A percentile compares a stretch with the other conserved stretches of the same genome.
Evolutionary conservation across 1,140 invertebrate species (phyloP).

Genomic region (Drosophila subpulchrella): DNA sequence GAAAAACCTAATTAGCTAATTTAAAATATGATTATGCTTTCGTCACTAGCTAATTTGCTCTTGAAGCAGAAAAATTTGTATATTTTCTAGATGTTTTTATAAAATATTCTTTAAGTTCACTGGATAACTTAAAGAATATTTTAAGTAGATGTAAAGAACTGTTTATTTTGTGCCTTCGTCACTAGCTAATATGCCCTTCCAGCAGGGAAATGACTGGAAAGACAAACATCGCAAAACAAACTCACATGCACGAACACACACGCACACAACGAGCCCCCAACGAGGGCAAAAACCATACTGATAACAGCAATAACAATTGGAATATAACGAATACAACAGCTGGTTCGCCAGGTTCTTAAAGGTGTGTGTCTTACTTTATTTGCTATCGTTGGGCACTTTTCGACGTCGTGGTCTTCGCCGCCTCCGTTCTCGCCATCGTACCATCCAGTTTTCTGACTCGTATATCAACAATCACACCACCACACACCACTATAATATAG

Average conservation of each 20-base stretch:
- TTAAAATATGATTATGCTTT: no score
- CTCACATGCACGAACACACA: slow-evolving; percentile 14
- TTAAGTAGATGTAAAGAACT: no score
- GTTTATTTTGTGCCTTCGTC: neutral
- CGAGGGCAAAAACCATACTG: slow-evolving; percentile 5
- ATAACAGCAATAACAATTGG: slow-evolving; percentile 17
- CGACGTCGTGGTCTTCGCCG: slow-evolving; percentile 12
- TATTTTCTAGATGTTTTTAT: no score
- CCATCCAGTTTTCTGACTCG: slow-evolving; percentile 41
- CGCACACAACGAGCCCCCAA: slow-evolving; percentile 31
- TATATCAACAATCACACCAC: slow-evolving; percentile 80
- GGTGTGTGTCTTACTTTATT: neutral
- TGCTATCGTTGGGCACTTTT: slow-evolving; percentile 39
- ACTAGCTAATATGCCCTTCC: neutral
- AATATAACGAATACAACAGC: slow-evolving; percentile 36
- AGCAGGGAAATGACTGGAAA: neutral
- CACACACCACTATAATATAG: slow-evolving; percentile 3
- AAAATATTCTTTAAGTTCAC: no score
- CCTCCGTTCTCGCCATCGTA: neutral
- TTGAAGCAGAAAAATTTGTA: no score
- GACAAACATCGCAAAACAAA: slow-evolving; percentile 33
- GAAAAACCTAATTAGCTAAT: no score
- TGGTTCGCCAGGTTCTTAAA: slow-evolving; percentile 24
- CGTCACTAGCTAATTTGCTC: no score
- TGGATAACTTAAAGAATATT: no score